Base-by-base conservation (phyloP, 2,113 vertebrate genomes). In the Psittacara wagleri region DNA sequence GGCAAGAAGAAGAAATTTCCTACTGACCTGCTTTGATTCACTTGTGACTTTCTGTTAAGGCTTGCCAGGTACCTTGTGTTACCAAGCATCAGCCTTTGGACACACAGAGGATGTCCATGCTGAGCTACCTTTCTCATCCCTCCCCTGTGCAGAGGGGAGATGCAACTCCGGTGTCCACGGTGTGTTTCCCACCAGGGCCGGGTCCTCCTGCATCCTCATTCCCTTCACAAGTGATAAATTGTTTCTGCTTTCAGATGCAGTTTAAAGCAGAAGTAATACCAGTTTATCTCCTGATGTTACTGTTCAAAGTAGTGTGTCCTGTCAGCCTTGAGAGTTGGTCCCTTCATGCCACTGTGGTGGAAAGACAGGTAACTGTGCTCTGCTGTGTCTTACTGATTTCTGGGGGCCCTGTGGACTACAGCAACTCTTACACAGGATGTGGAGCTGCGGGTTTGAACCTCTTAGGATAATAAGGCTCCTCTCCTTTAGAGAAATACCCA, bases 271-370 rank as follows among this genome's bases (percentile, higher is more conserved):
- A 76, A 16, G 8, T 49, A 52, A 59, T 44, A 48, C 37, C 4
- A 3, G 46, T 87, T 61, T 43, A 19, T 27, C 7, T 77, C 33
- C 54, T 27, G 6, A 13, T 20, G 17, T 13, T 13, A 44, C 43
- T 51, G n/a, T 24, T 48, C 37, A 68, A 77, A 69, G 28, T 24
- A 14, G 63, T 41, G 22, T 5, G 25, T 35, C 28, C 52, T 19
- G 76, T 51, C 23, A 33, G 4, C 35, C 49, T 8, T 35, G 13
- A 25, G 44, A 63, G 39, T 0, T 2, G 2, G 6, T 17, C 44
- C 20, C 28, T 67, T 37, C 0, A 0, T 27, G 12, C 35, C 24
- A 11, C 0, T 1, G 13, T 0, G 35, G 31, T 74, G 64, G 43
- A 61, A 73, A 35, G 61, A 20, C n/a, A 35, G 11, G 33, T 23